These are phyloP conservation scores for Salpingus planirostris DNA, from an alignment of 2,888 invertebrate species.

Conservation along the genomic window DNA sequence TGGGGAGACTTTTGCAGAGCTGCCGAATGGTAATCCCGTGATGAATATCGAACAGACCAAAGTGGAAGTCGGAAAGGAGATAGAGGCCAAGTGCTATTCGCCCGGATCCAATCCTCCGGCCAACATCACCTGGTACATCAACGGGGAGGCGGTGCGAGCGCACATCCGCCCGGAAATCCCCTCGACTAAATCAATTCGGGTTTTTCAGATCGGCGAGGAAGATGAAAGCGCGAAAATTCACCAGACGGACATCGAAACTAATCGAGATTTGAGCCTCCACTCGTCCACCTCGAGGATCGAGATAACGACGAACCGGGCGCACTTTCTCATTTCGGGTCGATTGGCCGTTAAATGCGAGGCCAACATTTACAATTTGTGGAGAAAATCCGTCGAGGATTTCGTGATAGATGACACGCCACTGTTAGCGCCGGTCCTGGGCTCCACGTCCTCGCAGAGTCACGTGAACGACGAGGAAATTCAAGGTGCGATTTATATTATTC, in stretches of 20 bases:
- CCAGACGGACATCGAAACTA: conserved; percentile 22
- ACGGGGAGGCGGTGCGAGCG: conserved; percentile 32
- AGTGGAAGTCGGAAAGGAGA: conserved; percentile 40
- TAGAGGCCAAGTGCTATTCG: conserved; percentile 40
- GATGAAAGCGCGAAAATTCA: conserved; percentile 25
- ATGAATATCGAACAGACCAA: conserved; percentile 39
- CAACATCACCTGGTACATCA: conserved; percentile 44
- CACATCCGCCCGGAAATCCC: no score
- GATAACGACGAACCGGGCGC: conserved; percentile 27
- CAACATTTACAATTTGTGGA: conserved; percentile 32
- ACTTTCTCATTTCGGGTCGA: conserved; percentile 28
- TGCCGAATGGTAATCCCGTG: conserved; percentile 36
- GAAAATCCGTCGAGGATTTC: conserved; percentile 25
- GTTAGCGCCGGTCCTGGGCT: conserved; percentile 34
- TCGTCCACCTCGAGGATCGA: conserved; percentile 32
- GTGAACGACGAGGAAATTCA: no score
- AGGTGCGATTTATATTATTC: no score
- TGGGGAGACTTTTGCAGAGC: no score
- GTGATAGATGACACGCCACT: conserved; percentile 34
- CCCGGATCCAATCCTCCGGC: conserved; percentile 39
- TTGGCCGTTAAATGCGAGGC: conserved; percentile 34
- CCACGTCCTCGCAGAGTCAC: conserved; percentile 39
- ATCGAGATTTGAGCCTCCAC: conserved; percentile 24
- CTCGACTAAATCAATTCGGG: no score
- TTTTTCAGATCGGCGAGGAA: no score